Evolutionary conservation across 2,113 vertebrate genomes (phyloP), one percentile per base, ranked within the genome.

Genomic region (Menidia beryllina): DNA sequence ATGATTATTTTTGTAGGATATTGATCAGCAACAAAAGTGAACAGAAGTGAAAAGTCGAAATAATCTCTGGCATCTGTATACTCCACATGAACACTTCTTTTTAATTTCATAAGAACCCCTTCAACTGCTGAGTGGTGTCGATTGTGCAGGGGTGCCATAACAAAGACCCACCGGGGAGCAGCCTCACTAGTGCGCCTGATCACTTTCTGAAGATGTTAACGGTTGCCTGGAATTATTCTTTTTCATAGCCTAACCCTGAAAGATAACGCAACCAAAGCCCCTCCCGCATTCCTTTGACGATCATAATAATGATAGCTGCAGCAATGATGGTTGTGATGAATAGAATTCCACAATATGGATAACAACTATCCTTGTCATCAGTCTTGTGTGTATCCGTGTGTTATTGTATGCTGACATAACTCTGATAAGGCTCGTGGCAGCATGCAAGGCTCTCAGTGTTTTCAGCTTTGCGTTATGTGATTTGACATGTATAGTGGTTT

Each of bases 401-500:
- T 9, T 27, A 6, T 41, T 20, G 36, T 14, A 10, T 39, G 34
- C 17, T 34, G 30, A 3, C 5, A 34, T 34, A 64, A 43, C 65
- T 79, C 52, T 77, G 38, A 20, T 58, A 24, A 62, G 73, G 53
- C 63, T 81, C 60, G 56, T 72, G 65, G 75, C 75, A 49, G 69
- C 72, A 41, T 76, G 75, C 68, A 62, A 65, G 69, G 79, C 86
- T 87, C 81, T 84, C 79, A 78, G 82, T 76, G 83, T 88, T 70
- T 81, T 73, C 78, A n/a, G 30, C 62, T 57, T 50, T 43, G 64
- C 30, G 61, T 88, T 81, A 90, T 76, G 81, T 76, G 88, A 89
- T 82, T 83, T 88, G 88, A 87, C 84, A 82, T 58, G 69, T 65
- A 56, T 68, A 59, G 72, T 82, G 81, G 83, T 89, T 80, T 79